Percentiles rank a stretch among this genome's conserved stretches.
Evolutionary conservation across 2,797 vertebrate species (phyloP).

Genomic region (Rhinoraja longicauda): DNA sequence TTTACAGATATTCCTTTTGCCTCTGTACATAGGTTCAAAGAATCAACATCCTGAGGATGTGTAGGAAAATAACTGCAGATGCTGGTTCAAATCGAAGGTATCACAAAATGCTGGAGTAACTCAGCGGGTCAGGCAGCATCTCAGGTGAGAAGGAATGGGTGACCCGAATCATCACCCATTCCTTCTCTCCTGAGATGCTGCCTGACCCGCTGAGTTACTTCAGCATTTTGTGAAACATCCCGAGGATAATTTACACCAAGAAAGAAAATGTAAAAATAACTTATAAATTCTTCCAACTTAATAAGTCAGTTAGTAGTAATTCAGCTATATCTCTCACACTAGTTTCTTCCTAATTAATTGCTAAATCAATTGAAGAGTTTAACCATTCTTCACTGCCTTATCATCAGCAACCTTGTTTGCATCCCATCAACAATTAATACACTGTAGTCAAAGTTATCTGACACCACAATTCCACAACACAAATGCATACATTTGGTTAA

Average conservation of each 20-base stretch:
- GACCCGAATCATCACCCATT: too few relatives aligned
- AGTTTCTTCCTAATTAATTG: not conserved
- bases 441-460: not conserved
- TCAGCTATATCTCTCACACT: not conserved
- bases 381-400: not conserved
- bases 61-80: too few relatives aligned
- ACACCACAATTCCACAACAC: not conserved
- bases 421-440: not conserved
- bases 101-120: too few relatives aligned
- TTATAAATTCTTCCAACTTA: not conserved
- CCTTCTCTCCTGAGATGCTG: too few relatives aligned
- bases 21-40: not conserved
- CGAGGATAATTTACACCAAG: not conserved
- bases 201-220: too few relatives aligned
- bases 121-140: too few relatives aligned
- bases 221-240: too few relatives aligned
- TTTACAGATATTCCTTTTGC: not conserved
- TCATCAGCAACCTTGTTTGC: not conserved
- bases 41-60: not conserved
- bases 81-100: too few relatives aligned
- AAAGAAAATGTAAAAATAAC: not conserved
- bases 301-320: not conserved
- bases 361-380: not conserved
- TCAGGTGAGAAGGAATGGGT: too few relatives aligned
- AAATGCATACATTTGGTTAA: too few relatives aligned